Evolutionary conservation across 2,797 vertebrate species (phyloP), one percentile per base, ranked within the genome.

Genomic region (Amblyopsis hoosieri): DNA sequence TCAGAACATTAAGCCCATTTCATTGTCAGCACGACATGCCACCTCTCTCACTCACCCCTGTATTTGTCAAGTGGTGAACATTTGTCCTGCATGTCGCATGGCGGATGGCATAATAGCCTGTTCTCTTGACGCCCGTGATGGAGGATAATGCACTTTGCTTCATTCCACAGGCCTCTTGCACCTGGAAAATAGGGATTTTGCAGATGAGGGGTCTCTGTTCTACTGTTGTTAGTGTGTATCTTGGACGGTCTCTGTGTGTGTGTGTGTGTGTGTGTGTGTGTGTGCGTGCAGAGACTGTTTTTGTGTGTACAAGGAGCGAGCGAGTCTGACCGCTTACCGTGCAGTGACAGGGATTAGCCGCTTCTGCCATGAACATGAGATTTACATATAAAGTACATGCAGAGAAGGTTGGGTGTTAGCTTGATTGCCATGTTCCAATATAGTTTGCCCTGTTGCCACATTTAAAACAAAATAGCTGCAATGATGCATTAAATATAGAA

Each of bases 171-270:
- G 81, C 71, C 75, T 76, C 65, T 83, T 23, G 80, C 85, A 85
- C 77, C 79, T 85, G 84, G 79, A 85, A 89, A 87, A 87, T 87
- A 81, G 52, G 78, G 71, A 82, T 79, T 82, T 80, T 67, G 62
- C 12, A 62, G 47, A 67, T 54, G 52, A 63, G 52, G 9, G 8
- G 49, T 45, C 17, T 19, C 33, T 46, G 15, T 50, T 5, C 48
- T n/a, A 50, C 8, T 50, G 48, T 50, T 2, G 37, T 45, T 37
- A 7, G 10, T 15, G 12, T 64, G 3, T 46, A 37, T 55, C 33
- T 6, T 54, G 15, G 13, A 42, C 29, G 42, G 51, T 54, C 33
- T 53, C 11, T 45, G 48, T 29, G 15, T 29, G 37, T 62, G 50
- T 54, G 8, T 53, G 33, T 23, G 37, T 45, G 37, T 8, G 10